Base-by-base conservation (phyloP, 2,113 vertebrate genomes). In the Burhinus oedicnemus region DNA sequence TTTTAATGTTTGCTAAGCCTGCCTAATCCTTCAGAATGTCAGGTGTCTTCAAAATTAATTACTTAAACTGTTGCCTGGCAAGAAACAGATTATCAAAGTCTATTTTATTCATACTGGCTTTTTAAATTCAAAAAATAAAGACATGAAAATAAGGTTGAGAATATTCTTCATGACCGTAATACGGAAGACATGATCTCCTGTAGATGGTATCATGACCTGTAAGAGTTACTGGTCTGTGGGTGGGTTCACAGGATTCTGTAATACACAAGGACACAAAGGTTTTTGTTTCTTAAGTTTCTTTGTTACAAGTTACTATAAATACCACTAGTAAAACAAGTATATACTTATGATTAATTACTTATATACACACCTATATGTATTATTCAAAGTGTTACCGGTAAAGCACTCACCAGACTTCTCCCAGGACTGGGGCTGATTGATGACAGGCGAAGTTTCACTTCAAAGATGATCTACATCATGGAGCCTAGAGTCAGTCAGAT, bases 1-100 rank as follows among this genome's bases (percentile, higher is more conserved):
- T 95, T 87, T 93, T 85, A 65, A 69, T 65, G 38, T 80, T 93
- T 83, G 66, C 66, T 83, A 93, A 90, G 62, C 49, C 61, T 89
- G 29, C 44, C 34, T 90, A 69, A 58, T 93, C 78, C 52, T 83
- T 83, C 49, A 70, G 38, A 52, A 58, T 68, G 66, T 93, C 87
- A 83, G 42, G 61, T 68, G n/a, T 75, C 60, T 74, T 93, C 61
- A 83, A 69, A 79, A 78, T 54, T 87, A 83, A 69, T 87, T 75
- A 38, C 77, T 87, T 79, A 58, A 93, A 95, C 38, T 70, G 61
- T 38, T 75, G n/a, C 38, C 38, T 54, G 38, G 54, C 30, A 69
- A 93, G 68, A 87, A 95, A 75, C 42, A 54, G 72, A 47, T 78
- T 69, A 62, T 65, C 34, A 64, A 87, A 81, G 17, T n/a, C 44